Conservation (phyloP, 2,797 vertebrate genomes). For the Cyprinella venusta region DNA sequence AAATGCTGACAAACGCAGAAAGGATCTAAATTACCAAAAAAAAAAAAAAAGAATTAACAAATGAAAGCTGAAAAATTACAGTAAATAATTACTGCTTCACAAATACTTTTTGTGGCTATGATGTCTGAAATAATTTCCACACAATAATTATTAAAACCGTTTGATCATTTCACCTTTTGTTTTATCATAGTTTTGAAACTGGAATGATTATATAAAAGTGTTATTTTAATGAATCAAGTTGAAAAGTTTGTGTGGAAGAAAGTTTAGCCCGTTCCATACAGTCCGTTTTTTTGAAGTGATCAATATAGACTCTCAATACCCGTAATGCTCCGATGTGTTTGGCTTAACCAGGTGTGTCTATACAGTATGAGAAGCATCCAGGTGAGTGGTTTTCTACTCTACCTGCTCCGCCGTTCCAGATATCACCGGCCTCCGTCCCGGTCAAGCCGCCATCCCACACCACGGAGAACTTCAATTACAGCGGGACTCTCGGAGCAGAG, state of each 20-base stretch:
- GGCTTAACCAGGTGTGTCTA: slow-evolving; percentile 38
- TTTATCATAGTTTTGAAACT: not conserved
- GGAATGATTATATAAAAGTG: not conserved
- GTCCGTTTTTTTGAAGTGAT: not conserved
- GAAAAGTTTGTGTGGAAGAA: not conserved
- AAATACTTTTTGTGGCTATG: not conserved
- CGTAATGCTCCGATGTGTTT: slow-evolving; percentile 5
- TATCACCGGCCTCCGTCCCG: slow-evolving; percentile 97
- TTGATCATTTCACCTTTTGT: not conserved
- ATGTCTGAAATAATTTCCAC: not conserved
- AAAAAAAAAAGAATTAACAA: too few species aligned
- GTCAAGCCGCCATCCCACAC: slow-evolving; percentile 97
- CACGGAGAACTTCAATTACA: slow-evolving; percentile 99
- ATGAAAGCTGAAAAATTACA: not conserved
- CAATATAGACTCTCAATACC: not conserved
- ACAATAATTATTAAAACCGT: not conserved
- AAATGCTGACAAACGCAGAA: not conserved
- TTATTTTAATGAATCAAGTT: not conserved
- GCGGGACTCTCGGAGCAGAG: slow-evolving; percentile 97
- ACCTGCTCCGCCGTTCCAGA: slow-evolving; percentile 81
- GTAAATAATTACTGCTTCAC: not conserved
- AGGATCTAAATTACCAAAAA: not conserved
- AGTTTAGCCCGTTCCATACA: not conserved
- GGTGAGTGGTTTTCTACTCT: slow-evolving; percentile 45
- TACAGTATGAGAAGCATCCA: slow-evolving; percentile 28